phyloP scores from a whole-genome alignment of 2,113 vertebrate species.

The Labeo catla region DNA sequence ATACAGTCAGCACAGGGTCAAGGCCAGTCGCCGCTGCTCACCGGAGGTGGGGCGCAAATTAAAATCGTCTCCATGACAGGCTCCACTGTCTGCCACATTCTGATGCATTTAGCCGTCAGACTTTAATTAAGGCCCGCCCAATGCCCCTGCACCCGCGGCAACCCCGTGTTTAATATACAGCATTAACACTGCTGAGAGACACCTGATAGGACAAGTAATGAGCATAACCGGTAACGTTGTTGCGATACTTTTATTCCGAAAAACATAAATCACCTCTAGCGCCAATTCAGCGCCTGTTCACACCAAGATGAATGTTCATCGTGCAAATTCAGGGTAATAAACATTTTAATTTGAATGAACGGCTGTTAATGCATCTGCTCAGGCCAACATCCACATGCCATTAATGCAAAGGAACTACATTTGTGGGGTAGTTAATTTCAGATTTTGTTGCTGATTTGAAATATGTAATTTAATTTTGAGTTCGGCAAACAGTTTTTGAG shows the following conservation, averaged over 20 bases:
- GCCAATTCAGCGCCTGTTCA: slow-evolving; percentile 43
- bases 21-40: slow-evolving; percentile 95
- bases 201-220: slow-evolving; percentile 75
- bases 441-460: no score
- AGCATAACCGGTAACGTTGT: slow-evolving; percentile 68
- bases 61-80: slow-evolving; percentile 95
- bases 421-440: no score
- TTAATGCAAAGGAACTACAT: no score
- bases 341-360: slow-evolving; percentile 2
- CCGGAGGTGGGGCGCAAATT: slow-evolving; percentile 93
- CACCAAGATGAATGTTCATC: background rate
- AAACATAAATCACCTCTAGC: slow-evolving; percentile 73
- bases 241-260: slow-evolving; percentile 55
- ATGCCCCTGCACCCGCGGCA: slow-evolving; percentile 52
- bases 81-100: slow-evolving; percentile 77
- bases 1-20: slow-evolving; percentile 96
- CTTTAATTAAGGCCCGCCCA: slow-evolving; percentile 77
- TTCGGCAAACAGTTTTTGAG: no score
- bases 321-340: background rate
- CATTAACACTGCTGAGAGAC: slow-evolving; percentile 66
- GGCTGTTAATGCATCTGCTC: background rate
- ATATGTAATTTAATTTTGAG: no score
- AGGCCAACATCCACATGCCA: background rate
- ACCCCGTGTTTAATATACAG: slow-evolving; percentile 77
- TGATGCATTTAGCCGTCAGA: slow-evolving; percentile 70